Evolutionary conservation across 2,797 vertebrate species (phyloP), one percentile per base, ranked within the genome.

Genomic region (Micropoecilia bifurca): DNA sequence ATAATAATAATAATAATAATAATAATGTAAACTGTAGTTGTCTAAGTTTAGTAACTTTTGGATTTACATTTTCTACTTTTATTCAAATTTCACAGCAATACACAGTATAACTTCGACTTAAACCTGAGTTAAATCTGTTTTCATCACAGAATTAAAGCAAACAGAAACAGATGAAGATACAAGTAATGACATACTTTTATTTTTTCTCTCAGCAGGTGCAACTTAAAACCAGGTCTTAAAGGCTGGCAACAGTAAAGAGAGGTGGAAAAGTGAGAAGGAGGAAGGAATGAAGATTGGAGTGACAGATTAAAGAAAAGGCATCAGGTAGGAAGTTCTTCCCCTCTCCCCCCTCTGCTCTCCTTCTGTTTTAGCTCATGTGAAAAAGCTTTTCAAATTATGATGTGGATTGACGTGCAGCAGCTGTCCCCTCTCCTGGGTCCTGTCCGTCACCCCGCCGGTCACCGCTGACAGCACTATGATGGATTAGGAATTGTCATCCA

Each of bases 401-500:
- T 95, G 91, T 93, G 92, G 94, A 95, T 90, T 95, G 95, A 95
- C 93, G 86, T 87, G 89, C 88, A 93, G 91, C 95, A 95, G 95
- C 94, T 95, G 95, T 93, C 92, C 87, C 90, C 90, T 92, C 93
- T 93, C 91, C 88, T 82, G 89, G 92, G 94, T 88, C 92, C 91
- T 93, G 93, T 94, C 94, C 87, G 90, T 95, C 95, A 94, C 90
- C 94, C 88, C 83, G 48, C 89, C 78, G 89, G 88, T 93, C 93
- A 90, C 84, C 72, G 74, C 90, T 95, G 95, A 96, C 95, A 96
- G 93, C 94, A 76, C 95, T 95, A 95, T 96, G 96, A 96, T 96
- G 95, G 95, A 96, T 96, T 95, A 96, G 95, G 95, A 95, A 96
- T 95, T 96, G 96, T 96, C 95, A 96, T 94, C 94, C 94, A 88